A percentile compares a stretch with the other conserved stretches of the same genome.
These are phyloP conservation scores for Mesochorus sp. DNA, from an alignment of 2,888 invertebrate genomes.

Conservation along the genomic window DNA sequence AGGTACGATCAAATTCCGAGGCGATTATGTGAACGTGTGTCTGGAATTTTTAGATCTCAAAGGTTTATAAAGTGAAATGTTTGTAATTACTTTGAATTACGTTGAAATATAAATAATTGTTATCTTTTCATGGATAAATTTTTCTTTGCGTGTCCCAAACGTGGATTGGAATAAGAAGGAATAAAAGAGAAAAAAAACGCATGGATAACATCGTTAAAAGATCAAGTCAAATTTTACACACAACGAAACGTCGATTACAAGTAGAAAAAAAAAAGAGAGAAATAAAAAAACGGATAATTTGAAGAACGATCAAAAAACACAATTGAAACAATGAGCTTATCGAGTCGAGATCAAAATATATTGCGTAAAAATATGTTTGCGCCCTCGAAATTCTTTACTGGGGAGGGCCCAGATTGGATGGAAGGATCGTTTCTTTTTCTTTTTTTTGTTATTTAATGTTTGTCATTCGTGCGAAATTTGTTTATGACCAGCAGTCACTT, in stretches of 20 bases:
- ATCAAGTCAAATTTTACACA: constrained; percentile 34
- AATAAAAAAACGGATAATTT: not conserved
- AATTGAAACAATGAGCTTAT: constrained; percentile 17
- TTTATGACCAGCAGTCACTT: constrained; percentile 45
- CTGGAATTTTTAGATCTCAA: constrained; percentile 88
- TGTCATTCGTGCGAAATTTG: constrained; percentile 55
- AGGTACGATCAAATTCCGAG: constrained; percentile 88
- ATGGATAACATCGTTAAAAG: not conserved
- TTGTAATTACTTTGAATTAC: constrained; percentile 11
- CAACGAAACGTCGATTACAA: constrained; percentile 38
- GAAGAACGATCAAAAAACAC: constrained; percentile 24
- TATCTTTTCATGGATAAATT: constrained; percentile 20
- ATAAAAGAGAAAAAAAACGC: constrained; percentile 13
- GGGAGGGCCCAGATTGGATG: constrained; percentile 46
- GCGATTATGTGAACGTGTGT: constrained; percentile 88
- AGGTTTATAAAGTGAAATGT: constrained; percentile 84
- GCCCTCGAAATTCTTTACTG: constrained; percentile 21
- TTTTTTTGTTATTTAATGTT: constrained; percentile 40
- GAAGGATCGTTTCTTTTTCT: constrained; percentile 43
- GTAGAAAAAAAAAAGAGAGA: constrained; percentile 33
- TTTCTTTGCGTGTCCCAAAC: not conserved
- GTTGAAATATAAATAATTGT: constrained; percentile 57
- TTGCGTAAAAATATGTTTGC: not conserved
- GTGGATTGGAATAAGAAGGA: not conserved
- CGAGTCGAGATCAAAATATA: constrained; percentile 14